phyloP scores from a whole-genome alignment of 37 sponge, comb jelly and placozoan species.

The Bolinopsis microptera region DNA sequence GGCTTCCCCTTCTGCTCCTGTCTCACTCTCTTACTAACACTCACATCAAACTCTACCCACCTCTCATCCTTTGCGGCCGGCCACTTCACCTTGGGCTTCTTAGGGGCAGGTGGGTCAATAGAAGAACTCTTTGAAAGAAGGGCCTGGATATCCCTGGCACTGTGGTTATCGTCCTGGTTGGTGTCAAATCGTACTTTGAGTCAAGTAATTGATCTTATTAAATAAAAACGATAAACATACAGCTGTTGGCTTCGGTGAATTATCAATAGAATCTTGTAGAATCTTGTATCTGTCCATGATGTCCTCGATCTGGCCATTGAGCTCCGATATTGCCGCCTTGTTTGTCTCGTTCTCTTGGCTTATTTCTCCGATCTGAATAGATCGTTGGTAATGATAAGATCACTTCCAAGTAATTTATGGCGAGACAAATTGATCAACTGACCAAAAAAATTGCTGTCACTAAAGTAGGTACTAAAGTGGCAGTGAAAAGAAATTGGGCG shows the following conservation, averaged over 20 bases:
- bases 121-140: too few species aligned
- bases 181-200: background rate
- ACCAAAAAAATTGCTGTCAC: too few species aligned
- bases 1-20: too few species aligned
- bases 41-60: too few species aligned
- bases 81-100: too few species aligned
- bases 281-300: slow-evolving; percentile 67
- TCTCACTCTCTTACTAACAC: too few species aligned
- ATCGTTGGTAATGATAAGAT: background rate
- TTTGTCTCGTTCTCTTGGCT: slow-evolving; percentile 64
- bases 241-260: slow-evolving; percentile 22
- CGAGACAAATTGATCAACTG: background rate
- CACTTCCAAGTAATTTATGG: background rate
- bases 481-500: too few species aligned
- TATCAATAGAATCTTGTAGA: slow-evolving; percentile 64
- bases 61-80: too few species aligned
- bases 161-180: too few species aligned
- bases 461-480: too few species aligned
- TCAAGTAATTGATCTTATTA: background rate
- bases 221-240: background rate
- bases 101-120: too few species aligned
- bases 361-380: background rate
- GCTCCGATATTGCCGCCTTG: slow-evolving; percentile 67
- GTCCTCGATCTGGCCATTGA: slow-evolving; percentile 69
- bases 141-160: too few species aligned